Conservation (phyloP, 2,113 vertebrate species). For the Myotis davidii region DNA sequence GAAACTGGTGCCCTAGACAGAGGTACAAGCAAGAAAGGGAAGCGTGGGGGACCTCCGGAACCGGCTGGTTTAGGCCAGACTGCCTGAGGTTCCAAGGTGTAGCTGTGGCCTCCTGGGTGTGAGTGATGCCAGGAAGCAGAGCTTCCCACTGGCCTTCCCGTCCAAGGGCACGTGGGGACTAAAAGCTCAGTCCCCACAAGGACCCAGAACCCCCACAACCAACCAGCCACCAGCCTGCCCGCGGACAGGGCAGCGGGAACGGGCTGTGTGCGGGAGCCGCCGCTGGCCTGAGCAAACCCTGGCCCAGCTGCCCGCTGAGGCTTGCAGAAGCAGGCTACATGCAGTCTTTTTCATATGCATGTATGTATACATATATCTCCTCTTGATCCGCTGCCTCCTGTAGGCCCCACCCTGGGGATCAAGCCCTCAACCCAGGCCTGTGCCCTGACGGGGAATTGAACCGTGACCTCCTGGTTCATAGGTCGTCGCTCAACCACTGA, state of each 20-base stretch:
- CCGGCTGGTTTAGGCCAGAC: constrained; percentile 44
- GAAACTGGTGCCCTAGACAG: neutral
- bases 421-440: no score
- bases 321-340: neutral
- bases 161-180: neutral
- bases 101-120: neutral
- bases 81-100: neutral
- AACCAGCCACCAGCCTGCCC: neutral
- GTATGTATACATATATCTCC: no score
- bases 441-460: no score
- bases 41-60: constrained; percentile 52
- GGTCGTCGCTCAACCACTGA: no score
- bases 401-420: no score
- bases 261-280: neutral
- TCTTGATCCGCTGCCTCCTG: no score
- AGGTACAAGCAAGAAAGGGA: constrained; percentile 1
- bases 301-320: neutral
- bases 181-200: neutral
- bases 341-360: neutral
- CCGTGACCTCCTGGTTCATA: no score
- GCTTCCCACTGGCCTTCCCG: neutral
- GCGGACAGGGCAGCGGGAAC: accelerated
- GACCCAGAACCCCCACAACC: neutral
- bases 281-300: neutral
- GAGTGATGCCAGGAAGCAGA: neutral